phyloP scores from a whole-genome alignment of 2,888 invertebrate species.

The Mesorhabditis spiculigera region DNA sequence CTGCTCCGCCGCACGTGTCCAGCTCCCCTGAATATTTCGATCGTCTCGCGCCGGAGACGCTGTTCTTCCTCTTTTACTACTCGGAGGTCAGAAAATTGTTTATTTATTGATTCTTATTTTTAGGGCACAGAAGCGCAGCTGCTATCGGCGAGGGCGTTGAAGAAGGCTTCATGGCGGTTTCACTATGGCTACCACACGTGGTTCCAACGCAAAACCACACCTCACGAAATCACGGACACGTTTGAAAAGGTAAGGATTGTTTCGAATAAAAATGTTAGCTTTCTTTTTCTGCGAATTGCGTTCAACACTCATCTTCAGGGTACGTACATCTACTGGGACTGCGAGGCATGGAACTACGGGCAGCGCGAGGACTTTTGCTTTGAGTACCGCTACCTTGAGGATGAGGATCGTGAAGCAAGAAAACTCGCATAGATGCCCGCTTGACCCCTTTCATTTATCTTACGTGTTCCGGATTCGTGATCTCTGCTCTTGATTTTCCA shows the following conservation, averaged over 20 bases:
- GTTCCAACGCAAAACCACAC: not conserved
- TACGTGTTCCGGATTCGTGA: no score
- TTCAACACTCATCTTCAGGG: not conserved
- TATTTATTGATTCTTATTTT: not conserved
- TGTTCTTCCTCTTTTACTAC: not conserved
- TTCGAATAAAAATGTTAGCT: not conserved
- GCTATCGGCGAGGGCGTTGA: constrained; percentile 1
- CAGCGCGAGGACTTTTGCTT: constrained; percentile 99
- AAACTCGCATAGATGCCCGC: no score
- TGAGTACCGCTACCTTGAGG: constrained; percentile 99
- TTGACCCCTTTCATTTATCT: no score
- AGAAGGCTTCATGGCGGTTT: not conserved
- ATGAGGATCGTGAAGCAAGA: constrained; percentile 79
- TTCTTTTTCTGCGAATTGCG: not conserved
- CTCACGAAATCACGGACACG: not conserved
- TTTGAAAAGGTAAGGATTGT: not conserved
- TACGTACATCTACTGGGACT: not conserved
- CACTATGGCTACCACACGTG: not conserved
- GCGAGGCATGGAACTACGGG: constrained; percentile 76
- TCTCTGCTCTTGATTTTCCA: no score
- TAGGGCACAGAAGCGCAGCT: not conserved
- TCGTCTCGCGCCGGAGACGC: constrained; percentile 3
- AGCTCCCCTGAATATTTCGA: not conserved
- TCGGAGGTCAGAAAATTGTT: not conserved
- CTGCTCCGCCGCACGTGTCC: no score